Conservation (phyloP, 2,888 invertebrate species). For the Folsomia manolachei region DNA sequence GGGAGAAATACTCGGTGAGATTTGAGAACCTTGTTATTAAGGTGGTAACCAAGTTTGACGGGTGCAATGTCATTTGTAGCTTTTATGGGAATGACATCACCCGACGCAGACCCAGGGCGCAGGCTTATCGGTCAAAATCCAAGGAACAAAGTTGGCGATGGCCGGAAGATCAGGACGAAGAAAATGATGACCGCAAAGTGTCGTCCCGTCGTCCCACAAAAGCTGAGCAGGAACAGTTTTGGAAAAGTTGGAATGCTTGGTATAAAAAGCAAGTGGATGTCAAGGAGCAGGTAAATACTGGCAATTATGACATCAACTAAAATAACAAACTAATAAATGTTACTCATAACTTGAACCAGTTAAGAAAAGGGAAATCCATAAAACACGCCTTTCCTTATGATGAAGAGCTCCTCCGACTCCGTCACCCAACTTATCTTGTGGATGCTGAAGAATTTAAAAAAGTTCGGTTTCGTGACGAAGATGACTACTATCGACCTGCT, state of each 20-base stretch:
- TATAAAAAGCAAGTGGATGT: neutral
- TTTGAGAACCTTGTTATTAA: too few species aligned
- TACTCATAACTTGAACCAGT: neutral
- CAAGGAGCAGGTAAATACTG: neutral
- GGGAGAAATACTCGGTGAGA: too few species aligned
- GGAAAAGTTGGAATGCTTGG: constrained; percentile 12
- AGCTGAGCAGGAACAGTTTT: neutral
- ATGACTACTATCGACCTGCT: neutral
- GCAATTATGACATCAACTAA: neutral
- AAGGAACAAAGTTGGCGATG: neutral
- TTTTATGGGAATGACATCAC: too few species aligned
- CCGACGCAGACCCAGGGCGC: neutral
- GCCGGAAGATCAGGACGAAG: neutral
- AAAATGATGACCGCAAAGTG: neutral
- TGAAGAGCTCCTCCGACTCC: too few species aligned
- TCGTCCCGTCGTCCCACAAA: neutral
- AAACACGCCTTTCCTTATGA: neutral
- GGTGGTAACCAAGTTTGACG: too few species aligned
- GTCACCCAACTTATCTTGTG: neutral
- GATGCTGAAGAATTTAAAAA: constrained; percentile 9
- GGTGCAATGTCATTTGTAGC: too few species aligned
- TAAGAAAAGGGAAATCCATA: neutral
- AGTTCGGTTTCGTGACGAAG: neutral
- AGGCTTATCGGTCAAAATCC: neutral
- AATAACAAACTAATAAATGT: too few species aligned